Conservation (phyloP, 2,113 vertebrate genomes). For the Cranoglanis bouderius region DNA sequence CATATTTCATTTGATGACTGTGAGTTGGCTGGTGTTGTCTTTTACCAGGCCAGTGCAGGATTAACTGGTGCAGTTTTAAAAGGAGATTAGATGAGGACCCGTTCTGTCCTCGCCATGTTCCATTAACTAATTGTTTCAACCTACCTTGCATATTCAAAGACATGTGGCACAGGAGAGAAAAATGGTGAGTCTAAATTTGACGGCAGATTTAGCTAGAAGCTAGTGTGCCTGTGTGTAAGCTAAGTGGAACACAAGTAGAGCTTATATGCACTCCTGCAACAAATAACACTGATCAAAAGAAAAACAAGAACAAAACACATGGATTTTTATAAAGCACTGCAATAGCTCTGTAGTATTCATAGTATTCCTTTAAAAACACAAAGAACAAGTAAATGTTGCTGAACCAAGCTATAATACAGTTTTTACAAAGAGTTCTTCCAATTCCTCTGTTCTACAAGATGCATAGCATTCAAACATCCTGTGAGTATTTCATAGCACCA, state of each 20-base stretch:
- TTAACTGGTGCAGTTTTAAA: conserved; percentile 58
- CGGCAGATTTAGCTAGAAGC: conserved; percentile 9
- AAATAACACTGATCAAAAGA: not conserved
- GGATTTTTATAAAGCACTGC: not conserved
- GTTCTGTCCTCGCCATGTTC: conserved; percentile 49
- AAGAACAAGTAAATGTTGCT: not conserved
- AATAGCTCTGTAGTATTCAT: not conserved
- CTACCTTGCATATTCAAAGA: conserved; percentile 47
- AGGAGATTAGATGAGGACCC: conserved; percentile 57
- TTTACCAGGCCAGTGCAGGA: conserved; percentile 46
- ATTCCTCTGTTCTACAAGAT: not conserved
- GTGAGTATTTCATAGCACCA: not conserved
- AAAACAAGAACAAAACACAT: not conserved
- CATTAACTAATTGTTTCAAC: conserved; percentile 61
- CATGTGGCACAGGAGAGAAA: conserved; percentile 29
- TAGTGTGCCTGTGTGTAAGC: not conserved
- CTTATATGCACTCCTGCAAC: conserved; percentile 4
- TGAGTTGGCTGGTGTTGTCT: conserved; percentile 36
- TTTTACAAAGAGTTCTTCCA: not conserved
- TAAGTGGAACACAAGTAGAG: not conserved
- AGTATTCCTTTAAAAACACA: not conserved
- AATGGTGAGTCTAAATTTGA: conserved; percentile 21
- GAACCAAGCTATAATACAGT: not conserved
- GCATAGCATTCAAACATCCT: not conserved
- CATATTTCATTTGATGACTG: conserved; percentile 32